A percentile compares a stretch with the other conserved stretches of the same genome.
Conservation (phyloP, 1,140 invertebrate genomes). For the Pseudachorutes palmiensis region DNA sequence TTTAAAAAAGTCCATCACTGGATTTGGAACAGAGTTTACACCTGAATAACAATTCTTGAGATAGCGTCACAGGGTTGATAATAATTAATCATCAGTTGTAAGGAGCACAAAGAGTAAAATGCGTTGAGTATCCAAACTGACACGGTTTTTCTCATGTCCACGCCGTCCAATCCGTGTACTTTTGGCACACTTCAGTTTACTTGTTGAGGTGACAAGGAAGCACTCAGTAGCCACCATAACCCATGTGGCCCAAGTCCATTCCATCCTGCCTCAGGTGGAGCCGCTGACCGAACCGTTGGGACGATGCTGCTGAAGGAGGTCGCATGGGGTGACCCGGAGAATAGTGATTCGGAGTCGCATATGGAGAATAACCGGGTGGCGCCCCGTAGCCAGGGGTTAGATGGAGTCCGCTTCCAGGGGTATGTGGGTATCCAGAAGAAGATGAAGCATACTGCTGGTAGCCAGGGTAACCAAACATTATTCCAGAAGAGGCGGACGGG, state of each 20-base stretch:
- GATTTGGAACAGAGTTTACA: too few relatives aligned
- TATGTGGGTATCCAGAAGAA: conserved; percentile 28
- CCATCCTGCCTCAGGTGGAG: conserved; percentile 37
- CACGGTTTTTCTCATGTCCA: too few relatives aligned
- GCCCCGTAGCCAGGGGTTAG: conserved; percentile 26
- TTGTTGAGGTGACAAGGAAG: background rate
- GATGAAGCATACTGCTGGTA: conserved; percentile 26
- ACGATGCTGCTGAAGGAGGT: conserved; percentile 2
- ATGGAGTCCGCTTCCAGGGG: conserved; percentile 18
- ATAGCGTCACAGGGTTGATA: too few relatives aligned
- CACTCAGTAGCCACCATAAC: conserved; percentile 49
- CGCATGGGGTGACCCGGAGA: conserved; percentile 16
- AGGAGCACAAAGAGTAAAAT: too few relatives aligned
- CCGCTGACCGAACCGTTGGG: conserved; percentile 24
- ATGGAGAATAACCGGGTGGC: conserved; percentile 27
- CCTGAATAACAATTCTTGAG: too few relatives aligned
- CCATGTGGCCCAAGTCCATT: conserved; percentile 48
- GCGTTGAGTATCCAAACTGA: too few relatives aligned
- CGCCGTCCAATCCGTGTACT: background rate
- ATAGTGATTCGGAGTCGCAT: conserved; percentile 17
- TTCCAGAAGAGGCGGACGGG: conserved; percentile 37
- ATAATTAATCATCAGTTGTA: too few relatives aligned
- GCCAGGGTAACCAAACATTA: conserved; percentile 37
- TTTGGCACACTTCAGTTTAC: background rate
- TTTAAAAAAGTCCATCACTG: too few relatives aligned